Conservation (phyloP, 2,888 invertebrate genomes). For the Phyllotreta striolata region DNA sequence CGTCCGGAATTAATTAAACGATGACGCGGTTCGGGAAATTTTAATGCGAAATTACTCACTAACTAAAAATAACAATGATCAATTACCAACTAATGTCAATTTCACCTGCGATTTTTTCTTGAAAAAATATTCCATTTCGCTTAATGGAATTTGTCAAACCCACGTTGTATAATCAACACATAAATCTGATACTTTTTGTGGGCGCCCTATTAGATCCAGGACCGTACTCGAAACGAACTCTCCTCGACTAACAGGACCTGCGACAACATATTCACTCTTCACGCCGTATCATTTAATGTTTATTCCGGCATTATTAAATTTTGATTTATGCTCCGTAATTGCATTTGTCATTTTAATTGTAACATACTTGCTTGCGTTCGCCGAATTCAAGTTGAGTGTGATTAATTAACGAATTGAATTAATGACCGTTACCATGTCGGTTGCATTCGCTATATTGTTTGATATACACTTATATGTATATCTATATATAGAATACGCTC, state of each 20-base stretch:
- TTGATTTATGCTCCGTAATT: conserved; percentile 56
- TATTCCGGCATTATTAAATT: conserved; percentile 55
- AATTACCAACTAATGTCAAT: no score
- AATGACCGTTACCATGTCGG: conserved; percentile 48
- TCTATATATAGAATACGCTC: conserved; percentile 33
- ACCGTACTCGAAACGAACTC: no score
- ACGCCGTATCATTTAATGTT: conserved; percentile 51
- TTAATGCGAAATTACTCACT: no score
- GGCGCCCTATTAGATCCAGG: no score
- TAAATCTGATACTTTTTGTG: no score
- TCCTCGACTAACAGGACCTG: not conserved
- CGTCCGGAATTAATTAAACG: no score
- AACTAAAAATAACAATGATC: no score
- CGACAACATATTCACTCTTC: conserved; percentile 1
- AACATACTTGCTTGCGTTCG: conserved; percentile 55
- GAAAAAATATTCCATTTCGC: no score
- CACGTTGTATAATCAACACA: no score
- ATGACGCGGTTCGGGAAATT: no score
- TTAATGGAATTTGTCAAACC: no score
- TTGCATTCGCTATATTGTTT: conserved; percentile 41
- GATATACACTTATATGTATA: conserved; percentile 30
- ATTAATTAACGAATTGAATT: conserved; percentile 58
- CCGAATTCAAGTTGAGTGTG: conserved; percentile 53
- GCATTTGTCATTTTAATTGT: conserved; percentile 58
- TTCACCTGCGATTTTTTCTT: no score